Evolutionary conservation across 1,140 invertebrate species (phyloP), one percentile per base, ranked within the genome.

Genomic region (Brachionus rotundiformis): DNA sequence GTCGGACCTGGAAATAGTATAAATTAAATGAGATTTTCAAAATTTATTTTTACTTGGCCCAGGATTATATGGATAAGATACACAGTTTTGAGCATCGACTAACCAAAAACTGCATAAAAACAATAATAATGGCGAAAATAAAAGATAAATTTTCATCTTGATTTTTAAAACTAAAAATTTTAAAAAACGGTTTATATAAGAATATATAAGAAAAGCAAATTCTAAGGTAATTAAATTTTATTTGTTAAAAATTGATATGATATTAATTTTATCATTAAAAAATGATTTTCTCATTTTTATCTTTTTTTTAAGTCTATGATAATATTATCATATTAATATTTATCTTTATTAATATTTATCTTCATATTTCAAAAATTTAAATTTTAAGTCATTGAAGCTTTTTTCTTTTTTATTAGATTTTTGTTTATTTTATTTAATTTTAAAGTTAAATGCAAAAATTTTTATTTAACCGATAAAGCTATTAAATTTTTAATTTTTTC

Each of bases 331-430:
- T n/a, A n/a, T n/a, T n/a, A n/a, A n/a, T n/a, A n/a, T n/a, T n/a
- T 54, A 54, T 54, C 47, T 54, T 54, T 19, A 54, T 54, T 54
- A 54, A 54, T 54, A 19, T 19, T 54, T 54, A 54, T 54, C 47
- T 54, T 19, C 7, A 11, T 41, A 41, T 5, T 7, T 54, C 8
- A 19, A 19, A 23, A 19, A 54, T 19, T 19, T 25, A 16, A n/a
- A n/a, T n/a, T n/a, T n/a, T n/a, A n/a, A n/a, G n/a, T n/a, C n/a
- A n/a, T n/a, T n/a, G n/a, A n/a, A n/a, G n/a, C n/a, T 54, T 19
- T 23, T 19, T 19, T 54, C 8, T 54, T 19, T 54, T 16, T 54
- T 54, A 54, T 54, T 16, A 54, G n/a, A 4, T 59, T 59, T 59
- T 59, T 59, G 39, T 41, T 11, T 41, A 0, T 11, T 11, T 41